These are phyloP conservation scores for Amblyornis subalaris DNA, from an alignment of 2,113 vertebrate genomes.

Conservation along the genomic window DNA sequence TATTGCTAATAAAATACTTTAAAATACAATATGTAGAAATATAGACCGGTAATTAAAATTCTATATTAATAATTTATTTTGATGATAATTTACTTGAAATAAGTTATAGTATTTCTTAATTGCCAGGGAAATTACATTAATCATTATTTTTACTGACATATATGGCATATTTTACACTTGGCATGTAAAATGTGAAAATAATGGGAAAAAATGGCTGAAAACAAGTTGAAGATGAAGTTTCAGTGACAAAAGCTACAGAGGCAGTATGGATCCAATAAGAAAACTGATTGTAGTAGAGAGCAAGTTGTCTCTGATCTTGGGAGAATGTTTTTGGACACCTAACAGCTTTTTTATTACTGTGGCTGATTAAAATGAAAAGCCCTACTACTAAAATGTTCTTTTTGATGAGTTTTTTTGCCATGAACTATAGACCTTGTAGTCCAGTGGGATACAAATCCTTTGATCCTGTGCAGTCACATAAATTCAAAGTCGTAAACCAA, in stretches of 20 bases:
- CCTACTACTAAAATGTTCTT: slow-evolving; percentile 76
- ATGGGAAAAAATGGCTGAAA: slow-evolving; percentile 46
- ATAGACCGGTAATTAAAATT: background rate
- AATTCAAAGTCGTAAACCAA: slow-evolving; percentile 78
- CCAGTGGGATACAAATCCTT: slow-evolving; percentile 76
- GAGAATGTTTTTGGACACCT: slow-evolving; percentile 81
- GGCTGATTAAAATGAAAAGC: slow-evolving; percentile 82
- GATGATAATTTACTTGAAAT: background rate
- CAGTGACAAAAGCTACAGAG: slow-evolving; percentile 62
- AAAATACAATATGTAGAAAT: background rate
- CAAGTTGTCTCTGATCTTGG: slow-evolving; percentile 77
- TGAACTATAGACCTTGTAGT: slow-evolving; percentile 77
- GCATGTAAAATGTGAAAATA: slow-evolving; percentile 28
- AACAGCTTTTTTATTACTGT: slow-evolving; percentile 79
- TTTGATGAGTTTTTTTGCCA: slow-evolving; percentile 80
- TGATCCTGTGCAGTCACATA: slow-evolving; percentile 78
- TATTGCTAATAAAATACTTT: background rate
- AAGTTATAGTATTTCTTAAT: background rate
- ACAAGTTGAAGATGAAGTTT: slow-evolving; percentile 53
- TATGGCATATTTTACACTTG: background rate
- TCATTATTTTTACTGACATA: background rate
- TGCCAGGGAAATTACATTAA: background rate
- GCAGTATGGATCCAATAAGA: slow-evolving; percentile 76
- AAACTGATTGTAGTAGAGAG: slow-evolving; percentile 41
- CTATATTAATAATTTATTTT: background rate